phyloP scores from a whole-genome alignment of 2,797 vertebrate genomes.

The Cottoperca gobio region DNA sequence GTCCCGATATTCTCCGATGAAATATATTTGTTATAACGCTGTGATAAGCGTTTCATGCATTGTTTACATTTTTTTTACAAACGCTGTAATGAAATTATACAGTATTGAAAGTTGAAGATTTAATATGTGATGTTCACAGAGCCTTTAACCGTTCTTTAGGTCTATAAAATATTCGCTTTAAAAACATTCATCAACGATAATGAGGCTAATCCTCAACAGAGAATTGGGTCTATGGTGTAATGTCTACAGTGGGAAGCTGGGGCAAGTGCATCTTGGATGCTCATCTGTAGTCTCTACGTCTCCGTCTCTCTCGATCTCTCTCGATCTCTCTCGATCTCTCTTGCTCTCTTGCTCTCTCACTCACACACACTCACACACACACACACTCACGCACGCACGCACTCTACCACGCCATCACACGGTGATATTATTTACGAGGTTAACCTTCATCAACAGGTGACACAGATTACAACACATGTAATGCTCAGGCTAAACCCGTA shows the following conservation, averaged over 20 bases:
- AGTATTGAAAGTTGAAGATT: not conserved
- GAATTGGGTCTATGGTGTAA: conserved; percentile 35
- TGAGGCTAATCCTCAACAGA: conserved; percentile 24
- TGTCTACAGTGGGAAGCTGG: conserved; percentile 31
- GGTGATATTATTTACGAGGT: conserved; percentile 51
- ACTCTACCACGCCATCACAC: too few species aligned
- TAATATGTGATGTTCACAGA: not conserved
- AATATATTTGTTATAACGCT: not conserved
- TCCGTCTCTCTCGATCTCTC: too few species aligned
- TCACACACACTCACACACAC: not conserved
- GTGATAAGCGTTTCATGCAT: not conserved
- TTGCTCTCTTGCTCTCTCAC: too few species aligned
- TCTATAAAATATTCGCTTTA: not conserved
- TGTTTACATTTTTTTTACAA: not conserved
- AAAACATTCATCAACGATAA: conserved; percentile 37
- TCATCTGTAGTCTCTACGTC: conserved; percentile 12
- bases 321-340: too few species aligned
- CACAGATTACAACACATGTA: conserved; percentile 57
- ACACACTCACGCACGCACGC: conserved; percentile 3
- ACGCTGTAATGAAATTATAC: not conserved
- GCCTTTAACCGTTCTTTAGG: not conserved
- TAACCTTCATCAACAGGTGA: conserved; percentile 68
- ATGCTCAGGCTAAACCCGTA: conserved; percentile 57
- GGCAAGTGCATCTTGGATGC: conserved; percentile 1
- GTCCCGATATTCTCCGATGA: not conserved